These are phyloP conservation scores for Brachyhypopomus gauderio DNA, from an alignment of 2,113 vertebrate species.

Conservation along the genomic window DNA sequence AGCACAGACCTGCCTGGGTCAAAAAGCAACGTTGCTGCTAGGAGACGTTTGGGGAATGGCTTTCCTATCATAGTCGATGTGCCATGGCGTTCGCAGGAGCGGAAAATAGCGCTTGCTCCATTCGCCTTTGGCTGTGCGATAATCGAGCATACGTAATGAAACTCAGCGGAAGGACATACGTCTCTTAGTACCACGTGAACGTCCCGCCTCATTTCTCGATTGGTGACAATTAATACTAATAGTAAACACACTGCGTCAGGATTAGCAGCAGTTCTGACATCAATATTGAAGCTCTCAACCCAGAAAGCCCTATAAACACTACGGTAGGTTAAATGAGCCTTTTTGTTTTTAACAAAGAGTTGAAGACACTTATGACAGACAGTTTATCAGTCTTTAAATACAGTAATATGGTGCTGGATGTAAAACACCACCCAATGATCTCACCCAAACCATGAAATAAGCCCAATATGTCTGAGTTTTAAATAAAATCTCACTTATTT, in stretches of 20 bases:
- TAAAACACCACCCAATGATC: slow-evolving; percentile 2
- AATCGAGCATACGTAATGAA: slow-evolving; percentile 46
- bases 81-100: slow-evolving; percentile 22
- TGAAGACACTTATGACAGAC: not conserved
- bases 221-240: not conserved
- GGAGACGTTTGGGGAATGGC: slow-evolving; percentile 53
- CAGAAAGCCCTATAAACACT: slow-evolving; percentile 4
- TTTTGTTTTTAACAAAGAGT: slow-evolving; percentile 13
- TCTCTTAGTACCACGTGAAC: slow-evolving; percentile 43
- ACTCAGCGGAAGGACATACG: slow-evolving; percentile 29
- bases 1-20: slow-evolving; percentile 37
- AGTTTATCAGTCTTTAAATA: slow-evolving; percentile 12
- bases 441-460: slow-evolving; percentile 1
- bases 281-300: slow-evolving; percentile 1
- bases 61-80: slow-evolving; percentile 40
- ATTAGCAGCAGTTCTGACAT: slow-evolving; percentile 20
- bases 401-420: not conserved
- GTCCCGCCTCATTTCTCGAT: slow-evolving; percentile 17
- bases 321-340: slow-evolving; percentile 1
- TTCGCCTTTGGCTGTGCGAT: slow-evolving; percentile 38
- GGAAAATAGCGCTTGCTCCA: slow-evolving; percentile 42
- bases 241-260: not conserved
- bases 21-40: slow-evolving; percentile 37
- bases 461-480: not conserved
- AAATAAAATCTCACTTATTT: not conserved